Evolutionary conservation across 2,113 vertebrate genomes (phyloP).

Genomic region (Pollimyrus isidori): DNA sequence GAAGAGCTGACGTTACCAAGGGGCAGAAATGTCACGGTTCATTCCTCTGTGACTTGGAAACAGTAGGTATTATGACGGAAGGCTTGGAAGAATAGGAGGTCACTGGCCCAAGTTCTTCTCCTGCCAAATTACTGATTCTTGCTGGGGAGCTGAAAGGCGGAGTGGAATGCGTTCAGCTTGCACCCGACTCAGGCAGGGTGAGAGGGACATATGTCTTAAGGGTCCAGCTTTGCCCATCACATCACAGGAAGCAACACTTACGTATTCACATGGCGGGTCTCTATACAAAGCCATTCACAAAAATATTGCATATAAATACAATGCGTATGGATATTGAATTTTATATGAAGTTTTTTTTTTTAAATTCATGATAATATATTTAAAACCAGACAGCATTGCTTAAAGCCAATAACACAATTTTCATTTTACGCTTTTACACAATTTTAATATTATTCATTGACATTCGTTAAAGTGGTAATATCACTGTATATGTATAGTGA

Average conservation of each 20-base stretch:
- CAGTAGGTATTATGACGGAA: not conserved
- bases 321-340: not conserved
- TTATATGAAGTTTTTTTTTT: not conserved
- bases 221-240: constrained; percentile 51
- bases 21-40: not conserved
- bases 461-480: not conserved
- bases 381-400: not conserved
- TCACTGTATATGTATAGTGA: not conserved
- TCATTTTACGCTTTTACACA: not conserved
- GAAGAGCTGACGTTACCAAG: constrained; percentile 6
- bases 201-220: constrained; percentile 35
- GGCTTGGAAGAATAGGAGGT: constrained; percentile 19
- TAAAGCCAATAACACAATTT: not conserved
- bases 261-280: constrained; percentile 16
- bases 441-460: not conserved
- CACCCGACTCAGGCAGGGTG: not conserved
- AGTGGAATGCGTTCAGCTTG: constrained; percentile 35
- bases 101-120: constrained; percentile 31
- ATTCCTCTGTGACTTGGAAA: not conserved
- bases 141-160: constrained; percentile 35
- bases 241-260: constrained; percentile 41
- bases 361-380: not conserved
- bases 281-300: not conserved
- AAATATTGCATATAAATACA: not conserved
- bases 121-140: constrained; percentile 35